Conservation (phyloP, 1,140 invertebrate species). For the Bicyclus anynana region DNA sequence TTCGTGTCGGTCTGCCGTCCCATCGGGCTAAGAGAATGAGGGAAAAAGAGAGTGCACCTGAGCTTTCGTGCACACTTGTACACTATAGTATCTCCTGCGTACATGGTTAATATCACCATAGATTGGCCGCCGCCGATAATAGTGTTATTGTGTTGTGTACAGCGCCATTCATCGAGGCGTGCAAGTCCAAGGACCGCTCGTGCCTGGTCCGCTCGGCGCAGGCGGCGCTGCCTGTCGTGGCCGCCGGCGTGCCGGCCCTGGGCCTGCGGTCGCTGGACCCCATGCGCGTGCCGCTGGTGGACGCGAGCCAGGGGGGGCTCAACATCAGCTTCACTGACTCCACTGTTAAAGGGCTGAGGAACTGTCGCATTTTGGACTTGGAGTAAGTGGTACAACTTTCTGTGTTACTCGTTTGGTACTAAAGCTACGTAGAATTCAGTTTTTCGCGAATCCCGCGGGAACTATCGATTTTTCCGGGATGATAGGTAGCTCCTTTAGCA, state of each 20-base stretch:
- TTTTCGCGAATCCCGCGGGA: too few relatives aligned
- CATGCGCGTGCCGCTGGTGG: conserved; percentile 43
- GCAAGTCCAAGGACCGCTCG: conserved; percentile 31
- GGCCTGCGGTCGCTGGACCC: conserved; percentile 52
- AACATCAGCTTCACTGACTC: conserved; percentile 53
- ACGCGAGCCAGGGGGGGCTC: conserved; percentile 41
- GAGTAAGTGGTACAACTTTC: conserved; percentile 39
- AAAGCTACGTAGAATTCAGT: too few relatives aligned
- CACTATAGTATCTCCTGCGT: too few relatives aligned
- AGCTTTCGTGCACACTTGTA: too few relatives aligned
- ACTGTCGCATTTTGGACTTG: conserved; percentile 42
- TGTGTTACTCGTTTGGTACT: too few relatives aligned
- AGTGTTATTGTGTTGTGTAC: not conserved
- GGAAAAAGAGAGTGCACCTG: too few relatives aligned
- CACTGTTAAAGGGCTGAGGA: conserved; percentile 44
- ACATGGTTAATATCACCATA: not conserved
- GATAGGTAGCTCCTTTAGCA: too few relatives aligned
- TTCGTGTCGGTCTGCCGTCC: too few relatives aligned
- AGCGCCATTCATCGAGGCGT: conserved; percentile 51
- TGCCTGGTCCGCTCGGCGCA: conserved; percentile 51
- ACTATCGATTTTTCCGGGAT: too few relatives aligned
- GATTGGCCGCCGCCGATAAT: not conserved
- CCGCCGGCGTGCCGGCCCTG: conserved; percentile 43
- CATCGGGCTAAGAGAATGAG: too few relatives aligned
- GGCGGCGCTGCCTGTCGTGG: conserved; percentile 42